phyloP scores from a whole-genome alignment of 2,888 invertebrate genomes.

The Polymixis flavicincta region DNA sequence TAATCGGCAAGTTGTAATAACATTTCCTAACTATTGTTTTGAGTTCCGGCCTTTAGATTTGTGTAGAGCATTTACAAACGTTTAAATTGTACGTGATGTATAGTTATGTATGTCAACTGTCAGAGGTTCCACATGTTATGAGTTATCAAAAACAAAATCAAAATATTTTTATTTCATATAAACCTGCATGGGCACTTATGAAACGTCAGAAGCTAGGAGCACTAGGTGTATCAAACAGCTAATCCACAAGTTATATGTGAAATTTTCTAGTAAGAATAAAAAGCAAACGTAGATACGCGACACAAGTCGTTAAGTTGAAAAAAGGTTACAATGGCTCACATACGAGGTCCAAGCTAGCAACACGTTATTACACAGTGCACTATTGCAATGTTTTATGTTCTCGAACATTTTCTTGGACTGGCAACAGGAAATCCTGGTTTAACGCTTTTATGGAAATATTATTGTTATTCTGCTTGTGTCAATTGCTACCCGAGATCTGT shows the following conservation, averaged over 20 bases:
- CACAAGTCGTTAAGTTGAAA: slow-evolving; percentile 51
- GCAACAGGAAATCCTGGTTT: slow-evolving; percentile 53
- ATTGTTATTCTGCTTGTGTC: slow-evolving; percentile 60
- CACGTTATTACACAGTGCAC: slow-evolving; percentile 55
- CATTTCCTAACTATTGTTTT: slow-evolving; percentile 53
- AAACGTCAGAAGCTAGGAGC: no score
- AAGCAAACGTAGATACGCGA: slow-evolving; percentile 41
- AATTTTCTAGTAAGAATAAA: slow-evolving; percentile 27
- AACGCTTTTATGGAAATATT: slow-evolving; percentile 62
- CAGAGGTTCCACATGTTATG: slow-evolving; percentile 35
- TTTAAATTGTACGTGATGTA: slow-evolving; percentile 35
- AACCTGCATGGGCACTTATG: no score
- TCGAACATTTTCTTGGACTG: slow-evolving; percentile 51
- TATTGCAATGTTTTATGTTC: slow-evolving; percentile 49
- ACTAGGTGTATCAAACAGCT: no score
- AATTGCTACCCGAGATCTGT: slow-evolving; percentile 62
- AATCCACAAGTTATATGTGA: slow-evolving; percentile 18
- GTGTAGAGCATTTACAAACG: slow-evolving; percentile 25
- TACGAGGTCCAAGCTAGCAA: slow-evolving; percentile 37
- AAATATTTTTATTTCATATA: no score
- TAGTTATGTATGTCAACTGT: slow-evolving; percentile 30
- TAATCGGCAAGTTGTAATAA: slow-evolving; percentile 60
- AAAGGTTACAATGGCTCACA: slow-evolving; percentile 51
- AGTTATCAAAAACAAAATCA: no score
- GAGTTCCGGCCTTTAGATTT: slow-evolving; percentile 33